Conservation (phyloP, 1,140 invertebrate species). For the Drosophila suzukii region DNA sequence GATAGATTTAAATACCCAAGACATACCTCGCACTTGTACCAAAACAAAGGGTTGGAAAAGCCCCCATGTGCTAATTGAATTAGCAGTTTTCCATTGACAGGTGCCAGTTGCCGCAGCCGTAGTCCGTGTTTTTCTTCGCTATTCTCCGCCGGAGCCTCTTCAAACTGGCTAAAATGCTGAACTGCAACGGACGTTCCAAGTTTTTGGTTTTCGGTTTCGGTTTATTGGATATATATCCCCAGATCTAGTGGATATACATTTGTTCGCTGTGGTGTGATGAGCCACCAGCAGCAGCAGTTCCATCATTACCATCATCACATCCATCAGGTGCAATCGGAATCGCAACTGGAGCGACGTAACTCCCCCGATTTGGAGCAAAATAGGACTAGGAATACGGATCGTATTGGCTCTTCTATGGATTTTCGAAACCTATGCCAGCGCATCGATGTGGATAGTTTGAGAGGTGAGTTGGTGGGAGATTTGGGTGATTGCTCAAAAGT, state of each 20-base stretch:
- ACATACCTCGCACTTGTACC: constrained; percentile 4
- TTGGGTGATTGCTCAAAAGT: neutral
- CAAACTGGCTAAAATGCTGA: constrained; percentile 73
- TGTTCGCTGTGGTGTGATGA: constrained; percentile 13
- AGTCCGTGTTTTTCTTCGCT: constrained; percentile 19
- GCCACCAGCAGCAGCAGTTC: constrained; percentile 17
- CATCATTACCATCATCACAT: constrained; percentile 22
- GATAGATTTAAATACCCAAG: neutral
- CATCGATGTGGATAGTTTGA: constrained; percentile 52
- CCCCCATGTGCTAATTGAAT: constrained; percentile 62
- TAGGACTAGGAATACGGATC: constrained; percentile 10
- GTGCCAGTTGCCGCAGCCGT: constrained; percentile 33
- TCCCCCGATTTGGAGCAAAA: constrained; percentile 15
- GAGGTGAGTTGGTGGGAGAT: constrained; percentile 23
- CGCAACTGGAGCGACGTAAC: constrained; percentile 15
- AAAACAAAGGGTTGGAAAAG: constrained; percentile 41
- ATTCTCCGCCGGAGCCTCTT: constrained; percentile 28
- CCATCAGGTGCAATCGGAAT: constrained; percentile 24
- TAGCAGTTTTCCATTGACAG: constrained; percentile 55
- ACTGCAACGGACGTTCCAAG: constrained; percentile 67
- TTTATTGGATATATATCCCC: neutral
- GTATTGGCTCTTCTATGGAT: constrained; percentile 46
- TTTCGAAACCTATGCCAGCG: constrained; percentile 66
- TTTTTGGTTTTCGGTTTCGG: neutral
- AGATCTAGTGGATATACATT: neutral